These are phyloP conservation scores for Phlogophora meticulosa DNA, from an alignment of 2,888 invertebrate species.

Conservation along the genomic window DNA sequence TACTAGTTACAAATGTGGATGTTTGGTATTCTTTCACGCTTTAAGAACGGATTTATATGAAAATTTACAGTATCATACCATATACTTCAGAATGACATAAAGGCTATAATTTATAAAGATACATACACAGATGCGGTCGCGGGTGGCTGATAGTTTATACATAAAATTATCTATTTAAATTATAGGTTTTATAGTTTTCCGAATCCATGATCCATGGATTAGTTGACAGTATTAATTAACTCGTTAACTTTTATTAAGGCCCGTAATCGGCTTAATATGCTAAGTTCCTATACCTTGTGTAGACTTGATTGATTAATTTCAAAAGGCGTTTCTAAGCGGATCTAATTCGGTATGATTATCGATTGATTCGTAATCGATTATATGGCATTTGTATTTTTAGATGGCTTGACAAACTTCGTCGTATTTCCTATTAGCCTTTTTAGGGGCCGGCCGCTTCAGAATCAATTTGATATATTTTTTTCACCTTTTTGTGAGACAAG, in stretches of 20 bases:
- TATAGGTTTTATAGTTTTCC: conserved; percentile 16
- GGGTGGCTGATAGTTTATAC: too few species aligned
- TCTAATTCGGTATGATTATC: conserved; percentile 22
- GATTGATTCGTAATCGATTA: conserved; percentile 10
- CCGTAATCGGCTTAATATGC: conserved; percentile 31
- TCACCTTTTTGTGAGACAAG: too few species aligned
- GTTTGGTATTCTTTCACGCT: too few species aligned
- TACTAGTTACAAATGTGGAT: too few species aligned
- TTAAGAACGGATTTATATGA: too few species aligned
- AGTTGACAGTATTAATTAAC: conserved; percentile 40
- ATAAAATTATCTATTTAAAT: background rate
- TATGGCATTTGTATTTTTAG: background rate
- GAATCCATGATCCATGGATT: background rate
- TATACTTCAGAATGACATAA: too few species aligned
- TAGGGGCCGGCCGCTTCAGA: background rate
- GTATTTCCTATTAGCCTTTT: background rate
- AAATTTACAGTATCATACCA: too few species aligned
- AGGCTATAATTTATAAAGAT: too few species aligned
- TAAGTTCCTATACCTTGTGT: conserved; percentile 15
- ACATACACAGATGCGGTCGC: too few species aligned
- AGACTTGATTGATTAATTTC: conserved; percentile 25
- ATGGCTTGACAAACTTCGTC: background rate
- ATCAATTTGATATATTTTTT: too few species aligned
- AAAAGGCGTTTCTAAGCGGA: conserved; percentile 38
- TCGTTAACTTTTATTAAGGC: conserved; percentile 34